Evolutionary conservation across 2,113 vertebrate genomes (phyloP).

Genomic region (Amblyornis subalaris): DNA sequence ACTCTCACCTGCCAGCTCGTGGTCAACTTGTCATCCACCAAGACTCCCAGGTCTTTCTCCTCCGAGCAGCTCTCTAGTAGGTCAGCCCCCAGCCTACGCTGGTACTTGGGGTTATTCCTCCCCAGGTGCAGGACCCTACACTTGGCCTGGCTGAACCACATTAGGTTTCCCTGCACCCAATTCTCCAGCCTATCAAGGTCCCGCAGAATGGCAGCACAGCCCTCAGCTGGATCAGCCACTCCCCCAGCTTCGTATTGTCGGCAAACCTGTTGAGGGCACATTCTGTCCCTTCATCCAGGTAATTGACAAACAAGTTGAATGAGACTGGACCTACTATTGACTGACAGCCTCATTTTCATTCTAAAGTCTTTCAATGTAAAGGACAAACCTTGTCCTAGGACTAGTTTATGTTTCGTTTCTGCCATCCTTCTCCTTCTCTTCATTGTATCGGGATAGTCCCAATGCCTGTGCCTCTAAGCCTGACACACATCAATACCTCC

Average conservation of each 20-base stretch:
- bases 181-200: neutral
- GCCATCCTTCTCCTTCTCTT: neutral
- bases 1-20: neutral
- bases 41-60: neutral
- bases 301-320: neutral
- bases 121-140: no score
- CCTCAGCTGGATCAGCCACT: no score
- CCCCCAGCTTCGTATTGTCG: rapidly evolving
- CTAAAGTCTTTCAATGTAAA: neutral
- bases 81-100: rapidly evolving
- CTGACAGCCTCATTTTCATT: neutral
- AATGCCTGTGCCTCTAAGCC: neutral
- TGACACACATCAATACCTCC: neutral
- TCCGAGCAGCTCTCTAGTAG: neutral
- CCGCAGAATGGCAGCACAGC: neutral
- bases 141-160: no score
- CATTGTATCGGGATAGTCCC: rapidly evolving
- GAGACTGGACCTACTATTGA: no score
- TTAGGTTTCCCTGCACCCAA: rapidly evolving
- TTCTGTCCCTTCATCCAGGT: neutral
- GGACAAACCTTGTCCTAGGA: neutral
- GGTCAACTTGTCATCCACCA: neutral
- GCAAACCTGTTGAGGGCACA: neutral
- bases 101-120: neutral
- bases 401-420: neutral